Base-by-base conservation (phyloP, 2,113 vertebrate genomes). In the Lophochroa leadbeateri region DNA sequence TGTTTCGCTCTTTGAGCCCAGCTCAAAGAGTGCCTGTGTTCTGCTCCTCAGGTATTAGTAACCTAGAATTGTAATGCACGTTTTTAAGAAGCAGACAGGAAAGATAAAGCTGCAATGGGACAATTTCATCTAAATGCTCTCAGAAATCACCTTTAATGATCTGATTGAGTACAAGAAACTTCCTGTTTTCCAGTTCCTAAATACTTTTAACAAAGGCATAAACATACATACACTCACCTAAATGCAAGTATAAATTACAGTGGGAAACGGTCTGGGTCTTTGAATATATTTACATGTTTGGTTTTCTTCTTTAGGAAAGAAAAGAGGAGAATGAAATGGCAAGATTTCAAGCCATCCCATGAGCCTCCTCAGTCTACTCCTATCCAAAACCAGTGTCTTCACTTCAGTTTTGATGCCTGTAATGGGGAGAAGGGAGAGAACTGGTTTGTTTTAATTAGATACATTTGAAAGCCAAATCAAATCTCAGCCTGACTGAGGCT, bases 51-150 rank as follows among this genome's bases (percentile, higher is more conserved):
- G 92, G 90, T 76, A 46, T 70, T 90, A 93, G 69, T 90, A 94
- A 91, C 10, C 4, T 83, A 64, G 71, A 94, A 78, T 84, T 93
- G 58, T 87, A 96, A 92, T 52, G 41, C 20, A 55, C 13, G 5
- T 43, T 50, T 90, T 96, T 74, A 97, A 93, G 81, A 84, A 90
- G 31, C 67, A 96, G 82, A 82, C 76, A 80, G 84, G 96, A 94
- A 86, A 94, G 46, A 92, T 49, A 97, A 95, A 95, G 67, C 88
- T 97, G 53, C 63, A 92, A 94, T 77, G 24, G 82, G 92, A 53
- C 55, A 67, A 46, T 82, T 92, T 90, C 63, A 71, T 68, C 92
- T 96, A 90, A 98, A 97, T 97, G 88, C 55, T 97, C 92, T 94
- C 95, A 96, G 41, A 55, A 76, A 29, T 67, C 57, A 33, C 82